Evolutionary conservation across 2,888 invertebrate genomes (phyloP), one percentile per base, ranked within the genome.

Genomic region (Tiphia femorata): DNA sequence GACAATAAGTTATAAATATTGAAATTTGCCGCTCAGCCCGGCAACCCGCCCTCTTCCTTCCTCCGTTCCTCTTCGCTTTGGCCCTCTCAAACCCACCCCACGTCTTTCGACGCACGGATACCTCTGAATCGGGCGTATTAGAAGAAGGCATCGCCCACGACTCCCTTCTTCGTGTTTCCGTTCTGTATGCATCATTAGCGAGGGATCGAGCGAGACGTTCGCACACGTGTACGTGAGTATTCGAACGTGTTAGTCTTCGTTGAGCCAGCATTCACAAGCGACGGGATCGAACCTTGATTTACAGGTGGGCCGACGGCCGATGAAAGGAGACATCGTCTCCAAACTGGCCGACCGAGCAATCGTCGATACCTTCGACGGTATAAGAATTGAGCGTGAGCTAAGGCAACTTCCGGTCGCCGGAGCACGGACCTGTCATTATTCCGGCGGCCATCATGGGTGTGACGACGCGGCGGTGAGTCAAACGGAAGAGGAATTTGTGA

Each of bases 1-100:
- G 70, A 82, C 80, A 80, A 80, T 80, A 81, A 78, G 77, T 80
- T 79, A 80, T 81, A 81, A 81, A 82, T 82, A 82, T 82, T 82
- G 75, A 79, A 78, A 80, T 77, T 66, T 69, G 60, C 61, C 71
- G 53, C 43, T 35, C 62, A 33, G 46, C 50, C 46, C 23, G 20
- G 14, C 27, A 38, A 17, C 40, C 57, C 67, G 59, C 57, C 58
- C 35, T 46, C 50, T 60, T 43, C 41, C 52, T 44, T 56, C 47
- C 47, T 49, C 37, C 30, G 25, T 53, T 46, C 41, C 44, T 35
- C 46, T 6, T 49, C 57, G 30, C 55, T 65, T 49, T 52, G 43
- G 33, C 55, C 43, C 49, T 49, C 58, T 51, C 64, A 30, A 37
- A 35, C 46, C 27, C 61, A 61, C 58, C 57, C 49, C 20, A 47